Evolutionary conservation across 2,888 invertebrate species (phyloP).

Genomic region (Phaonia tiefii): DNA sequence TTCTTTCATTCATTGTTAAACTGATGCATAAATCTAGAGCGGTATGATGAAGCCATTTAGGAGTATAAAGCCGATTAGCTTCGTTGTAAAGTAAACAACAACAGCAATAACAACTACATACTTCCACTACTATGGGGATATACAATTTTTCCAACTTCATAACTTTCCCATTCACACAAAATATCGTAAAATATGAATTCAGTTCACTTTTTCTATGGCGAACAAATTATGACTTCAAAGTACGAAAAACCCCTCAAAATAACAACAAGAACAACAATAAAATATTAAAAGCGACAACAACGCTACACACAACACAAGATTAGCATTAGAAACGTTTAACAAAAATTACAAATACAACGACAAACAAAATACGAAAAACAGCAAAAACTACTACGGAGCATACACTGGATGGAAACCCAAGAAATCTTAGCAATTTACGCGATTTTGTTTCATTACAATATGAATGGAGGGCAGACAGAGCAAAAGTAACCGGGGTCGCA

Average conservation of each 20-base stretch:
- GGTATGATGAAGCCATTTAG: not conserved
- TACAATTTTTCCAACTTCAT: not conserved
- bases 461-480: too few species aligned
- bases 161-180: constrained; percentile 9
- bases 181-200: not conserved
- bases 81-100: not conserved
- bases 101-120: not conserved
- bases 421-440: constrained; percentile 1
- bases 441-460: constrained; percentile 20
- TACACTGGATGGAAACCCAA: too few species aligned
- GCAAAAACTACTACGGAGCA: constrained; percentile 2
- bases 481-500: not conserved
- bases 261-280: not conserved
- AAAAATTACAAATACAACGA: constrained; percentile 6
- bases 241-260: not conserved
- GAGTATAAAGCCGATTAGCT: not conserved
- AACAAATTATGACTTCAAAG: not conserved
- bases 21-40: not conserved
- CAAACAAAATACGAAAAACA: not conserved
- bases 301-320: constrained; percentile 22
- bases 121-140: not conserved
- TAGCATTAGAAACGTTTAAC: constrained; percentile 27
- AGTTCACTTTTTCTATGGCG: constrained; percentile 2
- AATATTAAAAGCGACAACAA: not conserved
- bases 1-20: too few species aligned